phyloP scores from a whole-genome alignment of 2,797 vertebrate genomes.

The Poecilia velifera region DNA sequence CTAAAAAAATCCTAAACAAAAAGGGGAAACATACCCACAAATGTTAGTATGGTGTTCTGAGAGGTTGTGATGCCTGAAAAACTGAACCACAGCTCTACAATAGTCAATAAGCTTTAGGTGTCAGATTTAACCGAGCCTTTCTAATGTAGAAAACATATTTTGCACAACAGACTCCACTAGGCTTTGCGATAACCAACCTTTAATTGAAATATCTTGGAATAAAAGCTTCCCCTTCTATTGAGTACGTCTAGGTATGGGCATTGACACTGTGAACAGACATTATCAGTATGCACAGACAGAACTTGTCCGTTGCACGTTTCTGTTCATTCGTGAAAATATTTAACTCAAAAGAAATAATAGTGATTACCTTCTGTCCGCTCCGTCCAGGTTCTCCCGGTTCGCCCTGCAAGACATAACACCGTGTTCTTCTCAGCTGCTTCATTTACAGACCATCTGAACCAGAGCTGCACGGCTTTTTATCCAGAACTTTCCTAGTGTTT shows the following conservation, averaged over 20 bases:
- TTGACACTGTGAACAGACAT: conserved; percentile 4
- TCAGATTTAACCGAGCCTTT: not conserved
- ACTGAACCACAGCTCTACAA: conserved; percentile 13
- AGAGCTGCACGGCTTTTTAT: not conserved
- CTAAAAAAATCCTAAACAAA: conserved; percentile 17
- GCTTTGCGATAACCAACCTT: conserved; percentile 8
- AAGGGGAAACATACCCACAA: conserved; percentile 23
- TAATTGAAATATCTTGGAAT: conserved; percentile 4
- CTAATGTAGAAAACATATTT: not conserved
- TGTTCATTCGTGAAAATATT: conserved; percentile 3
- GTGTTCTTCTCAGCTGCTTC: conserved; percentile 1
- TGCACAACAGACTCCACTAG: conserved; percentile 5
- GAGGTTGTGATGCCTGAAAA: conserved; percentile 34
- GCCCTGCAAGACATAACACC: conserved; percentile 82
- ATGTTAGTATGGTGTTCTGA: conserved; percentile 40
- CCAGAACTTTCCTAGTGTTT: not conserved
- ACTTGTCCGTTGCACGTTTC: not conserved
- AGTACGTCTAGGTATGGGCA: conserved; percentile 13
- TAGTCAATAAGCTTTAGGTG: not conserved
- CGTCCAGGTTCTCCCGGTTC: conserved; percentile 96
- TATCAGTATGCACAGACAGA: not conserved
- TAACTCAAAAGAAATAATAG: not conserved
- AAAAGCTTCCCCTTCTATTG: conserved; percentile 9
- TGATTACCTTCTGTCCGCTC: conserved; percentile 91
- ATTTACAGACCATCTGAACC: not conserved